Evolutionary conservation across 2,797 vertebrate genomes (phyloP).

Genomic region (Anisognathus igniventris): DNA sequence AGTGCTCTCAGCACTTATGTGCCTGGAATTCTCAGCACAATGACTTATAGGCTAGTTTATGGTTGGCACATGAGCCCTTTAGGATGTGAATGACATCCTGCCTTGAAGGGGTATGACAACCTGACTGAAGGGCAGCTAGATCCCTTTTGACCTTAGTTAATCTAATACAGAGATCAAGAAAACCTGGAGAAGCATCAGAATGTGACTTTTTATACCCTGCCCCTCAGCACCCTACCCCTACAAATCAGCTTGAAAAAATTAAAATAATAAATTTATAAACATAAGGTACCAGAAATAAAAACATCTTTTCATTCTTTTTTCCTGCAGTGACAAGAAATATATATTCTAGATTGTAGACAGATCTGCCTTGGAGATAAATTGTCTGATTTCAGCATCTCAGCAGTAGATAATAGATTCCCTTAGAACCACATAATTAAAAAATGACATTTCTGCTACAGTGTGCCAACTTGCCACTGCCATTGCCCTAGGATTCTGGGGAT

Average conservation of each 20-base stretch:
- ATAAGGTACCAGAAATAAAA: slow-evolving; percentile 69
- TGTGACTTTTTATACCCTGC: background rate
- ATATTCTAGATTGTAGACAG: slow-evolving; percentile 66
- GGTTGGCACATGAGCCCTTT: background rate
- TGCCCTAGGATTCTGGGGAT: slow-evolving; percentile 41
- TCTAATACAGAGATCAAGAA: background rate
- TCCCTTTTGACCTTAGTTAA: background rate
- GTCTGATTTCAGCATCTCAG: slow-evolving; percentile 73
- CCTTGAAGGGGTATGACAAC: background rate
- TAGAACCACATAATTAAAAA: slow-evolving; percentile 77
- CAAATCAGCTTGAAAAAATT: background rate
- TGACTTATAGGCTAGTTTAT: background rate
- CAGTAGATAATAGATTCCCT: slow-evolving; percentile 73
- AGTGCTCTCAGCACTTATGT: background rate
- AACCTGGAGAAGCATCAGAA: background rate
- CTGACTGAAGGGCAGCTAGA: background rate
- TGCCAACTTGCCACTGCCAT: slow-evolving; percentile 32
- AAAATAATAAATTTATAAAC: slow-evolving; percentile 65
- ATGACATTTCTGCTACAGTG: slow-evolving; percentile 66
- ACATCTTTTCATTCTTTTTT: slow-evolving; percentile 62
- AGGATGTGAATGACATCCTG: background rate
- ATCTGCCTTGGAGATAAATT: slow-evolving; percentile 73
- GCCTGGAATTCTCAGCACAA: background rate
- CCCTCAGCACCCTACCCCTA: background rate
- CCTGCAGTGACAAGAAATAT: slow-evolving; percentile 68